Percentiles rank a stretch among this genome's conserved stretches.
phyloP scores from a whole-genome alignment of 2,113 vertebrate species.

The Pomatorhinus ruficollis region DNA sequence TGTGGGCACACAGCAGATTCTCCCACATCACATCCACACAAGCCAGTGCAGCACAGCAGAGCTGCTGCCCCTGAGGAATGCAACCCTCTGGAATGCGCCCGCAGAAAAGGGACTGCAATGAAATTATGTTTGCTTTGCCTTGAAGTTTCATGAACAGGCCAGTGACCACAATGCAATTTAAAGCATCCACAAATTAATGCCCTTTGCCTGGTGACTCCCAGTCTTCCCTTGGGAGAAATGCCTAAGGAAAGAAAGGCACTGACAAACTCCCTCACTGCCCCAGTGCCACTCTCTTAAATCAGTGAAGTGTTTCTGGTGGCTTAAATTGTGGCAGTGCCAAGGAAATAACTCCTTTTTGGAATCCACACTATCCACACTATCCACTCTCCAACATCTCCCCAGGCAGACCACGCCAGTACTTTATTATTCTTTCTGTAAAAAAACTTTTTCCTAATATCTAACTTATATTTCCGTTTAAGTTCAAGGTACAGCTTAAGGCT shows the following conservation, averaged over 20 bases:
- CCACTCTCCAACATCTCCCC: no score
- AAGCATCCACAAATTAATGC: neutral
- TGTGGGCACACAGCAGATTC: neutral
- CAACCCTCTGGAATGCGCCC: fast-evolving
- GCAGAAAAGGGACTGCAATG: neutral
- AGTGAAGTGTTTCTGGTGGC: neutral
- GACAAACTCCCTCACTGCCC: neutral
- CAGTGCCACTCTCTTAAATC: neutral
- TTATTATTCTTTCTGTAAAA: no score
- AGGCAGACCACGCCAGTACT: no score
- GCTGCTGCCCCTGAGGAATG: neutral
- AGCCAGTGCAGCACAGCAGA: neutral
- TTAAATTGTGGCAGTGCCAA: neutral
- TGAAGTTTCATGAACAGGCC: neutral
- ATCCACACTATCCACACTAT: neutral
- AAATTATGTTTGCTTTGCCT: neutral
- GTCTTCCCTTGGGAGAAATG: neutral
- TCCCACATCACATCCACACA: neutral
- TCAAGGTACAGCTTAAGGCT: no score
- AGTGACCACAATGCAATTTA: neutral
- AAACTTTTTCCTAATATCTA: no score
- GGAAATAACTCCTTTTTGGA: neutral
- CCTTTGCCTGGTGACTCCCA: neutral
- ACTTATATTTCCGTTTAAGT: no score
- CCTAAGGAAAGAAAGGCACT: neutral